Conservation (phyloP, 2,113 vertebrate genomes). For the Ictalurus furcatus region DNA sequence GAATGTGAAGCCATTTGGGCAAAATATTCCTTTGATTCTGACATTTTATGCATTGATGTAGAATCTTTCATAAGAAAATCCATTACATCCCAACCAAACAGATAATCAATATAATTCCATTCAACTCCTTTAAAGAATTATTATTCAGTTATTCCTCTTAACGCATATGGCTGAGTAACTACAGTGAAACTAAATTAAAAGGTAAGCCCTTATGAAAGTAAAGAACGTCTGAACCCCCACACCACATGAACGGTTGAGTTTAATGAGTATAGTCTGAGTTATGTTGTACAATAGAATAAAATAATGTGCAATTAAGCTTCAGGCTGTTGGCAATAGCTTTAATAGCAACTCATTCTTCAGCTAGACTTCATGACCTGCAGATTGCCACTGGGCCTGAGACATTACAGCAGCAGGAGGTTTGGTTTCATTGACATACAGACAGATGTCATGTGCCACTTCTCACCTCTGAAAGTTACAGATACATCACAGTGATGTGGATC, state of each 20-base stretch:
- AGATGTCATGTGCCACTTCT: constrained; percentile 34
- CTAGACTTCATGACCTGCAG: constrained; percentile 59
- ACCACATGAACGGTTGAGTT: constrained; percentile 56
- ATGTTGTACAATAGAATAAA: constrained; percentile 45
- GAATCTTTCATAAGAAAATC: not conserved
- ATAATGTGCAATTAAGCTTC: constrained; percentile 60
- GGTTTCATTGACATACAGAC: constrained; percentile 58
- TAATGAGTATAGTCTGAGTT: constrained; percentile 56
- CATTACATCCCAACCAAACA: not conserved
- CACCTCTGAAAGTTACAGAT: constrained; percentile 11
- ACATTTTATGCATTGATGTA: not conserved
- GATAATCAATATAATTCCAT: not conserved
- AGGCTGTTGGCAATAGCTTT: constrained; percentile 59
- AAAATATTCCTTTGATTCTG: not conserved
- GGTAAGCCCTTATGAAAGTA: not conserved
- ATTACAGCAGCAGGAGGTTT: constrained; percentile 59
- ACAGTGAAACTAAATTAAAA: constrained; percentile 60
- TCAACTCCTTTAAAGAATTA: not conserved
- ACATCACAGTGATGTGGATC: constrained; percentile 1
- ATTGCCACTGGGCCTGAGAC: constrained; percentile 63
- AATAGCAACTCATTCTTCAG: constrained; percentile 57
- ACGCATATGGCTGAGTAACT: constrained; percentile 9
- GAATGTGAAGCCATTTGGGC: not conserved
- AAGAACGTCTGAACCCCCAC: constrained; percentile 41
- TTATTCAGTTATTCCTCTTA: not conserved